Conservation (phyloP, 2,888 invertebrate genomes). For the Synergus umbraculus region DNA sequence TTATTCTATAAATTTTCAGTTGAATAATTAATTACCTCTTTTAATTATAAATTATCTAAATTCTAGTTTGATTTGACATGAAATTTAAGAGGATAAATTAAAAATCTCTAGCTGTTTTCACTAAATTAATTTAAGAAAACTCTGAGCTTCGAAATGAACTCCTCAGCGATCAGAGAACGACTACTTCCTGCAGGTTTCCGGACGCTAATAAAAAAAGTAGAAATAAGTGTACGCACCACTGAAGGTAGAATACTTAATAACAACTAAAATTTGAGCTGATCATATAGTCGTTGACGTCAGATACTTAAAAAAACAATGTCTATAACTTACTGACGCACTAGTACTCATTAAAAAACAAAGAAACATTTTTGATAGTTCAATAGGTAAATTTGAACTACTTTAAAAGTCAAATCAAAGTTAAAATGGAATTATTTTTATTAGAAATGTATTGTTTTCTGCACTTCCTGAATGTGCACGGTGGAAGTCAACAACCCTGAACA, state of each 20-base stretch:
- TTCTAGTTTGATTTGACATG: not conserved
- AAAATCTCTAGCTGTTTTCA: not conserved
- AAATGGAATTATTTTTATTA: too few species aligned
- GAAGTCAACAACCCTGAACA: slow-evolving; percentile 44
- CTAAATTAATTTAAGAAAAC: not conserved
- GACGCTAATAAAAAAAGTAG: not conserved
- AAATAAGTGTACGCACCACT: not conserved
- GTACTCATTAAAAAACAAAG: too few species aligned
- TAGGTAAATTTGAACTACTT: not conserved
- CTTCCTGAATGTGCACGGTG: not conserved
- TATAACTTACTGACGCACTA: too few species aligned
- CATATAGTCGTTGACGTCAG: not conserved
- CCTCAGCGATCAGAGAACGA: not conserved
- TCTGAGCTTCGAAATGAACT: not conserved
- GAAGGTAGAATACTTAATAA: slow-evolving; percentile 1
- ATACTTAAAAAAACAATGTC: not conserved
- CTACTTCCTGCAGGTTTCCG: slow-evolving; percentile 9
- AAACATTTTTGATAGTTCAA: too few species aligned
- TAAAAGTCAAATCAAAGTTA: not conserved
- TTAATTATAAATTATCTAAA: not conserved
- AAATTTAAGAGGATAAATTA: not conserved
- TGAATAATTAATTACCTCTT: not conserved
- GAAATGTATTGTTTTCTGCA: not conserved
- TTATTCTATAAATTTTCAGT: too few species aligned
- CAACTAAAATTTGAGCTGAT: not conserved